Percentiles rank a stretch among this genome's conserved stretches.
Conservation (phyloP, 2,888 invertebrate genomes). For the Cactoblastis cactorum region DNA sequence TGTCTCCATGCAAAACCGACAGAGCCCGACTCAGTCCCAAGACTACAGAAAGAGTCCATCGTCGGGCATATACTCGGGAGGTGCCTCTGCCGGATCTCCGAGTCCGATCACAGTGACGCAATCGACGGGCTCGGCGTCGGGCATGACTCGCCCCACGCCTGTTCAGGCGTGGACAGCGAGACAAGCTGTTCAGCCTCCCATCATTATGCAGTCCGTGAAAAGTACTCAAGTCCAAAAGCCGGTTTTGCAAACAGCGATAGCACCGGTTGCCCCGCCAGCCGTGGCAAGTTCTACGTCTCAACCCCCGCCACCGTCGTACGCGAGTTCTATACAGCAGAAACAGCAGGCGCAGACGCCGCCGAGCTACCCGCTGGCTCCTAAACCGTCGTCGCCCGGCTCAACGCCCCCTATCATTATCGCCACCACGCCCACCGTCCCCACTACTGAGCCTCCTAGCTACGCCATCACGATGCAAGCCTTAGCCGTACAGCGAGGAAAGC, state of each 20-base stretch:
- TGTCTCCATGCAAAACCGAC: constrained; percentile 91
- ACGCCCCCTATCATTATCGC: constrained; percentile 60
- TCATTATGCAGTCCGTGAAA: constrained; percentile 98
- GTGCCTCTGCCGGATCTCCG: constrained; percentile 90
- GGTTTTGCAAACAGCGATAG: constrained; percentile 95
- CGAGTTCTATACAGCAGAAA: constrained; percentile 89
- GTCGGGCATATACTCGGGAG: constrained; percentile 91
- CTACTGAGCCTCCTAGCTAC: constrained; percentile 94
- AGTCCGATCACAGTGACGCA: constrained; percentile 88
- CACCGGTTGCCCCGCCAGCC: constrained; percentile 87
- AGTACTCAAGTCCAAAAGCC: constrained; percentile 98
- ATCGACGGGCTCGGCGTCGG: constrained; percentile 80
- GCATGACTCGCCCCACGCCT: constrained; percentile 88
- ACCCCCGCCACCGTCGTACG: constrained; percentile 90
- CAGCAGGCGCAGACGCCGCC: constrained; percentile 75
- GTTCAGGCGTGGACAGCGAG: constrained; percentile 91
- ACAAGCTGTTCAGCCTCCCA: constrained; percentile 94
- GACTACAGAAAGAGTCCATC: constrained; percentile 92
- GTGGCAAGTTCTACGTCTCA: constrained; percentile 70
- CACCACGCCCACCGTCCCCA: constrained; percentile 81
- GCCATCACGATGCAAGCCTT: constrained; percentile 93
- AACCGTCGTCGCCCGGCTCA: constrained; percentile 76
- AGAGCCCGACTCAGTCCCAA: constrained; percentile 90
- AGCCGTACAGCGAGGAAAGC: constrained; percentile 84
- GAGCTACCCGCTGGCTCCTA: constrained; percentile 72